These are phyloP conservation scores for Zoroaster sp. DNA, from an alignment of 53 echinoderm and acorn worm genomes.

Conservation along the genomic window DNA sequence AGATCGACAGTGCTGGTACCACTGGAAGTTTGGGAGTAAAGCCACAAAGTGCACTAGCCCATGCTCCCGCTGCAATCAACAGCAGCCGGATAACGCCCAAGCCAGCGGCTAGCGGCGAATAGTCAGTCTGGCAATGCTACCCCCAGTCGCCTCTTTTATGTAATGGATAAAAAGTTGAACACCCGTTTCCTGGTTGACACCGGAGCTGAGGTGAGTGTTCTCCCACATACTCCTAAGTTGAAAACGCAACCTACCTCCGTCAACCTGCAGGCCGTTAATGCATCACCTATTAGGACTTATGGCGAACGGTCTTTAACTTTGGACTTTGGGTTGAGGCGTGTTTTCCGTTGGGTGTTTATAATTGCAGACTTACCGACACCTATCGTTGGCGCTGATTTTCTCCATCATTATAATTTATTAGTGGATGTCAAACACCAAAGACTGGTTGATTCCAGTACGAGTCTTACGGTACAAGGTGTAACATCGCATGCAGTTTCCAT, in stretches of 20 bases:
- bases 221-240: neutral
- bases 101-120: constrained; percentile 35
- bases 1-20: constrained; percentile 61
- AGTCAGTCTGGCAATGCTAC: neutral
- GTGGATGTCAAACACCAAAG: constrained; percentile 38
- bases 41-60: neutral
- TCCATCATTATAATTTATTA: constrained; percentile 20
- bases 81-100: constrained; percentile 21
- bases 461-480: neutral
- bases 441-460: constrained; percentile 38
- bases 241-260: neutral
- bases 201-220: constrained; percentile 51
- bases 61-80: neutral
- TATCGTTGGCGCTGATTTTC: constrained; percentile 64
- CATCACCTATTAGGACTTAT: constrained; percentile 15
- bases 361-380: constrained; percentile 25
- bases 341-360: constrained; percentile 50
- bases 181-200: too few species aligned
- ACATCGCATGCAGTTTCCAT: too few species aligned
- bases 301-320: constrained; percentile 30
- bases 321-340: constrained; percentile 48
- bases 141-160: too few species aligned
- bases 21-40: neutral
- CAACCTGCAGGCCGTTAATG: constrained; percentile 42
- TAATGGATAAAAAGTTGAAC: too few species aligned